Base-by-base conservation (phyloP, 2,888 invertebrate genomes). In the Lasioglossum oenotherae region DNA sequence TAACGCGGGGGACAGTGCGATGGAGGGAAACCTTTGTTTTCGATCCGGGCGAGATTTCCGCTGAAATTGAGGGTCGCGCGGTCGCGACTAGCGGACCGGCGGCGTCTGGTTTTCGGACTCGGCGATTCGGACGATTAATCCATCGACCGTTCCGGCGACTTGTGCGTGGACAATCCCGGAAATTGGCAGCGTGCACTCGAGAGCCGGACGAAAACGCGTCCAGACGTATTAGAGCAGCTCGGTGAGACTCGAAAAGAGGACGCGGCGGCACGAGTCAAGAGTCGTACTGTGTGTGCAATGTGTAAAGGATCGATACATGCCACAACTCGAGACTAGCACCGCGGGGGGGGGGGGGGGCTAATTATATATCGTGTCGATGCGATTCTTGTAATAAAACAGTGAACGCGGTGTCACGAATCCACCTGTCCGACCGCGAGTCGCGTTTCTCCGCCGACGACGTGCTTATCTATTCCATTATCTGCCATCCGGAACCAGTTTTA, bases 171-270 rank as follows among this genome's bases (percentile, higher is more conserved):
- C 89, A 89, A 92, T 92, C 87, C 87, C 83, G 89, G 90, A 89
- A 92, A 92, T 91, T 92, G 92, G 88, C 87, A 89, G 87, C 19
- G 31, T 19, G 67, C 87, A 85, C 85, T 84, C 85, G 81, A 87
- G 86, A 78, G 16, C 41, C 53, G 78, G 64, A 53, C 81, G 57
- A 74, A 78, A 53, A 53, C 84, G 44, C 69, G 80, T 74, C 73
- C 79, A 64, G 78, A 73, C 72, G 82, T 78, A 73, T 80, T 49
- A 64, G 57, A 23, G 53, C 23, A 53, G 53, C 23, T 44, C 44
- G 44, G 44, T 44, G 19, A 53, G 19, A 53, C 57, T 80, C 64
- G 44, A 64, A 81, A 74, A 60, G 67, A 53, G 72, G 71, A 67
- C 57, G 74, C 46, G 46, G 53, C 64, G 64, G 57, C 44, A 53